phyloP scores from a whole-genome alignment of 2,888 invertebrate species.

The Xestia xanthographa region DNA sequence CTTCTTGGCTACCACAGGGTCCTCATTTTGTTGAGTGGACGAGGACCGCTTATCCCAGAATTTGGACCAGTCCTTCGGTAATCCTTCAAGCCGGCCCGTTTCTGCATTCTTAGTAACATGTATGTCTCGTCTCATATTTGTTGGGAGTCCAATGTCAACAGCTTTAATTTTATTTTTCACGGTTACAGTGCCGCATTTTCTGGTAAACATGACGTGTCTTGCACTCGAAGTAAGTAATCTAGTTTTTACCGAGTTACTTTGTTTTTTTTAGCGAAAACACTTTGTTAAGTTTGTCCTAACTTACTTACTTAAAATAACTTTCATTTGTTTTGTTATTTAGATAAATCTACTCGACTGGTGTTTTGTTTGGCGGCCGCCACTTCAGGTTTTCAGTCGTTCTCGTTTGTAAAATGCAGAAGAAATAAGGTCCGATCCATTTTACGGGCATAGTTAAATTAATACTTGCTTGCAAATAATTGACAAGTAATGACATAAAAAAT shows the following conservation, averaged over 20 bases:
- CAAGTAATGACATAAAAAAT: too few species aligned
- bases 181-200: slow-evolving; percentile 52
- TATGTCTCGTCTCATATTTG: slow-evolving; percentile 95
- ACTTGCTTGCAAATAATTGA: not conserved
- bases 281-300: not conserved
- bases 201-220: slow-evolving; percentile 87
- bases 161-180: slow-evolving; percentile 85
- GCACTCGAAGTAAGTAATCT: slow-evolving; percentile 61
- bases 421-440: slow-evolving; percentile 26
- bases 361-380: not conserved
- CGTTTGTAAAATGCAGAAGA: not conserved
- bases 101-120: slow-evolving; percentile 96
- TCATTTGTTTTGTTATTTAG: slow-evolving; percentile 9
- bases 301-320: not conserved
- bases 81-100: slow-evolving; percentile 95
- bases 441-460: slow-evolving; percentile 16
- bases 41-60: slow-evolving; percentile 95
- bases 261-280: slow-evolving; percentile 9
- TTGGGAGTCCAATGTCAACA: slow-evolving; percentile 94
- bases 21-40: slow-evolving; percentile 95
- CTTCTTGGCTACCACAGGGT: slow-evolving; percentile 96
- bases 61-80: slow-evolving; percentile 95
- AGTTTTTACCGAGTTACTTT: not conserved
- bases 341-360: not conserved
- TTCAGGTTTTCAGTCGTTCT: slow-evolving; percentile 10